Percentiles rank a stretch among this genome's conserved stretches.
phyloP scores from a whole-genome alignment of 2,113 vertebrate species.

The Ariopsis seemanni region DNA sequence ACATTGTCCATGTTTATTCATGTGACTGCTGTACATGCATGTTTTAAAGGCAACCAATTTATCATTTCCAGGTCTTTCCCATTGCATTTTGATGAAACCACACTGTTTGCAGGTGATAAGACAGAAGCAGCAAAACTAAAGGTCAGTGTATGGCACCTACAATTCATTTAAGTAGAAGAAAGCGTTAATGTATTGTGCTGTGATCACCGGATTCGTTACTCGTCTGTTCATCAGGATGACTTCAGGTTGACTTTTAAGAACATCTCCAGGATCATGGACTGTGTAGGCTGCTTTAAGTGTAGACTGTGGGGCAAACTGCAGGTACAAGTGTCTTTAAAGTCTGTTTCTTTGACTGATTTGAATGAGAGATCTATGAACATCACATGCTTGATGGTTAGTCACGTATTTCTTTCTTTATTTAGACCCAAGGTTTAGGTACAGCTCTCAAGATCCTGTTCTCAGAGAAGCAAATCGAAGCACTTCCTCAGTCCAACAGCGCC shows the following conservation, averaged over 20 bases:
- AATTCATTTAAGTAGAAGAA: background rate
- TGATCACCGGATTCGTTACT: background rate
- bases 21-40: background rate
- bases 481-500: constrained; percentile 74
- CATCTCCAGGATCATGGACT: constrained; percentile 95
- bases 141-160: constrained; percentile 64
- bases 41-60: background rate
- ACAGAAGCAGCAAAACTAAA: constrained; percentile 86
- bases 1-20: background rate
- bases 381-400: background rate
- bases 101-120: constrained; percentile 85
- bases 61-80: constrained; percentile 82
- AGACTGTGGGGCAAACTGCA: constrained; percentile 94
- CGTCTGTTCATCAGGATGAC: constrained; percentile 76
- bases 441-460: constrained; percentile 92
- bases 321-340: constrained; percentile 61
- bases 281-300: constrained; percentile 92
- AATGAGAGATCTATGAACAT: background rate
- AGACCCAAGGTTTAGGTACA: constrained; percentile 94
- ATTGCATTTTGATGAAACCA: constrained; percentile 88
- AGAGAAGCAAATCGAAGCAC: constrained; percentile 82
- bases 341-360: background rate
- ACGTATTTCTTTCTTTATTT: constrained; percentile 10
- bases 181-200: background rate
- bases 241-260: constrained; percentile 87